Evolutionary conservation across 2,797 vertebrate species (phyloP), one percentile per base, ranked within the genome.

Genomic region (Euphonia xanthogaster): DNA sequence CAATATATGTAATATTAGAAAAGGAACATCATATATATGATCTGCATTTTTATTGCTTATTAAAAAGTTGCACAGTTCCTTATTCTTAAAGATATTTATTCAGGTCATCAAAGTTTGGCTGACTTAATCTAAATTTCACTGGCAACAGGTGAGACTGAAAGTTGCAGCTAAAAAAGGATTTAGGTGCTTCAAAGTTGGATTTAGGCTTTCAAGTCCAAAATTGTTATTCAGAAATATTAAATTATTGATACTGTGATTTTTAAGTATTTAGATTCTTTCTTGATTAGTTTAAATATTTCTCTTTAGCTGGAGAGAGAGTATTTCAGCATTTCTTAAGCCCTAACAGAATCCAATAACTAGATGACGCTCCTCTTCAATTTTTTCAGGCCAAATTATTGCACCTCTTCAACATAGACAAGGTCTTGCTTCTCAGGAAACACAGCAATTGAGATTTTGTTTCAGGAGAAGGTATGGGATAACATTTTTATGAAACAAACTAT

Each of bases 81-180:
- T 79, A 62, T 60, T 73, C 44, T 62, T 83, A 42, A 55, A 74
- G 14, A 7, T 83, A n/a, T 79, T 93, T 87, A 37, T 86, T 93
- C 27, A 73, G 19, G 21, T 73, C 44, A 66, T 73, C 31, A 42
- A 44, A 73, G 13, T 85, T 86, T 54, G 33, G n/a, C 33, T 74
- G 35, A 65, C 21, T 78, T 86, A n/a, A 61, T 72, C 54, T 79
- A 37, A 70, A 82, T 72, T 79, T 88, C 37, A 42, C 4, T 88
- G 51, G 27, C 30, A 48, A 30, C 8, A 30, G 4, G 6, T 68
- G 35, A 66, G 47, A 55, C 22, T 12, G 16, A 79, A 86, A 68
- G 42, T 20, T 68, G 61, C 45, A 70, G 6, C 7, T 35, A 33
- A 23, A 58, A 70, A 76, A 81, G 65, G 23, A 72, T 66, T 75